A percentile compares a stretch with the other conserved stretches of the same genome.
Evolutionary conservation across 1,140 invertebrate genomes (phyloP).

Genomic region (Lepidurus couesii): DNA sequence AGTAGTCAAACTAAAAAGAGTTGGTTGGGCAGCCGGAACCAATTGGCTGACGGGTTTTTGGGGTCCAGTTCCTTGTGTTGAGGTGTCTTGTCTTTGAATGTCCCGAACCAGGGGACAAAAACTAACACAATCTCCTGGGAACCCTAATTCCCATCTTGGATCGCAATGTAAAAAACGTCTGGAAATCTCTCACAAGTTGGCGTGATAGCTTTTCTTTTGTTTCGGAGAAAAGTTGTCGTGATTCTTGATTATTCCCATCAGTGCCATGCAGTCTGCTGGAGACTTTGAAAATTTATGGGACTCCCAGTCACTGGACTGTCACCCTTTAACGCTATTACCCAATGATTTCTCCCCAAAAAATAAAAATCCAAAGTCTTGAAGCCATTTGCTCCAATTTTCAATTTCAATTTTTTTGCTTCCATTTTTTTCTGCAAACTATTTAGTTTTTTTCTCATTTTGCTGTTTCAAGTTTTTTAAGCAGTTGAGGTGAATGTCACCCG

Average conservation of each 20-base stretch:
- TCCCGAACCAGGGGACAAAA: not conserved
- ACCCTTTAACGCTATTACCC: not conserved
- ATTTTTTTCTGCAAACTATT: not conserved
- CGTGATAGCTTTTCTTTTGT: not conserved
- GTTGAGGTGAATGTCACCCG: not conserved
- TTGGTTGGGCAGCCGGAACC: slow-evolving; percentile 4
- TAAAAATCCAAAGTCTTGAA: not conserved
- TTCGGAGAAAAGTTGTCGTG: not conserved
- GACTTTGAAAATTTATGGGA: not conserved
- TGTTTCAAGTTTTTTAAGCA: not conserved
- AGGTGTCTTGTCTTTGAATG: not conserved
- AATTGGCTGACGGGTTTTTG: not conserved
- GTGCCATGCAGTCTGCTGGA: not conserved
- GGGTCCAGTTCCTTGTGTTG: not conserved
- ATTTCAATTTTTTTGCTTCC: not conserved
- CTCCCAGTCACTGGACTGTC: not conserved
- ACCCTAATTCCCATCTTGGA: not conserved
- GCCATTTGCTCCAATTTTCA: not conserved
- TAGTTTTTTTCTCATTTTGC: not conserved
- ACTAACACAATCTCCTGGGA: not conserved
- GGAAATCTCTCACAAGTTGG: not conserved
- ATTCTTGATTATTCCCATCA: not conserved
- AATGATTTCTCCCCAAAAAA: not conserved
- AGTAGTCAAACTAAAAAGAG: not conserved
- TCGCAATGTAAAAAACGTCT: not conserved